Conservation (phyloP, 2,888 invertebrate genomes). For the Cantharis lateralis region DNA sequence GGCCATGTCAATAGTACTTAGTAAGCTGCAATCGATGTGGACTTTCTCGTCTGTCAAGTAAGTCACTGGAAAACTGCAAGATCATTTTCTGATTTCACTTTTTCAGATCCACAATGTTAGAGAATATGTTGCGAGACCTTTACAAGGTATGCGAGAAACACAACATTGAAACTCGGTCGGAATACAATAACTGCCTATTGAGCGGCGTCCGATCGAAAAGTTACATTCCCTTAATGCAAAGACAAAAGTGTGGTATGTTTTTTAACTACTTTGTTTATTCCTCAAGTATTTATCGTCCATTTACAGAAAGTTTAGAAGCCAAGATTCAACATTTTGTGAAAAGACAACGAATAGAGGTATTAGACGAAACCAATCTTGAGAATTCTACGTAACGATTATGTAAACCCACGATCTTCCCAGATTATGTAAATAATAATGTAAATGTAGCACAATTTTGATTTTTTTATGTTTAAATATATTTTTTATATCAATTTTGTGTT, state of each 20-base stretch:
- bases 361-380: not conserved
- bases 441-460: not conserved
- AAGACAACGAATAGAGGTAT: conserved; percentile 58
- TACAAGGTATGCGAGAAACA: conserved; percentile 44
- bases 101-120: conserved; percentile 63
- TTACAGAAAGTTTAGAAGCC: conserved; percentile 81
- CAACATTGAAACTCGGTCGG: not conserved
- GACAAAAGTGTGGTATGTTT: conserved; percentile 78
- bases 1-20: conserved; percentile 64
- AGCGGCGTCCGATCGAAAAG: conserved; percentile 70
- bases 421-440: not conserved
- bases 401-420: not conserved
- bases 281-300: conserved; percentile 26
- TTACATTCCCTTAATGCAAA: conserved; percentile 74
- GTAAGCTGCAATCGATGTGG: conserved; percentile 77
- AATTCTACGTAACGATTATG: not conserved
- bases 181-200: conserved; percentile 57
- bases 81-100: not conserved
- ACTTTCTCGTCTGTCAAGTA: conserved; percentile 73
- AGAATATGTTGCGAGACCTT: conserved; percentile 61
- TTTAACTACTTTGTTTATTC: conserved; percentile 3
- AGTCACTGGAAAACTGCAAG: conserved; percentile 44
- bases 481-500: not conserved
- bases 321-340: conserved; percentile 77
- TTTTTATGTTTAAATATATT: not conserved